Evolutionary conservation across 2,113 vertebrate species (phyloP).

Genomic region (Pleuronectes platessa): DNA sequence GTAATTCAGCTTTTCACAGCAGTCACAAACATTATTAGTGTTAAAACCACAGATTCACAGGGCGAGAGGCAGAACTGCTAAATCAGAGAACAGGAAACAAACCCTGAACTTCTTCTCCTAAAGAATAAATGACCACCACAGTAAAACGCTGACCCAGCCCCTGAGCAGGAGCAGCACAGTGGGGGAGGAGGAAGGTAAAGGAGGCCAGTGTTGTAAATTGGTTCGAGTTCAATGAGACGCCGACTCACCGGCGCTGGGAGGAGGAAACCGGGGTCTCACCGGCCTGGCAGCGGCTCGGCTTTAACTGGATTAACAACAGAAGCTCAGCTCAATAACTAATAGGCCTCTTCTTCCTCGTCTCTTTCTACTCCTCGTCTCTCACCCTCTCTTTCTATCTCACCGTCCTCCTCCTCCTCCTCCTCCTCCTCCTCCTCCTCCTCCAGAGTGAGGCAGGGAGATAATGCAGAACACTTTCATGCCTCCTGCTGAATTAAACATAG

Average conservation of each 20-base stretch:
- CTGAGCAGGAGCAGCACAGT: conserved; percentile 36
- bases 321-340: conserved; percentile 63
- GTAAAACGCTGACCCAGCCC: background rate
- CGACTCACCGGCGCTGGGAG: conserved; percentile 22
- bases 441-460: conserved; percentile 52
- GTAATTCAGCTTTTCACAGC: no score
- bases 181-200: conserved; percentile 2
- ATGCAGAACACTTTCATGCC: conserved; percentile 70
- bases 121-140: no score
- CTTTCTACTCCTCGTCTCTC: background rate
- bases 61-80: no score
- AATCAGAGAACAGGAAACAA: no score
- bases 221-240: conserved; percentile 32
- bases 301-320: conserved; percentile 71
- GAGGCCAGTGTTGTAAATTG: conserved; percentile 43
- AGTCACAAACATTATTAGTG: no score
- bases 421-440: conserved; percentile 46
- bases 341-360: conserved; percentile 53
- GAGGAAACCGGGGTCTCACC: conserved; percentile 57
- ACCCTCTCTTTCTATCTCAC: background rate
- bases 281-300: conserved; percentile 41
- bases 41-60: no score
- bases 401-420: background rate
- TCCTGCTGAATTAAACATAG: conserved; percentile 78
- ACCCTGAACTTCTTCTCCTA: no score